phyloP scores from a whole-genome alignment of 1,140 invertebrate genomes.

The Rhagoletis pomonella region DNA sequence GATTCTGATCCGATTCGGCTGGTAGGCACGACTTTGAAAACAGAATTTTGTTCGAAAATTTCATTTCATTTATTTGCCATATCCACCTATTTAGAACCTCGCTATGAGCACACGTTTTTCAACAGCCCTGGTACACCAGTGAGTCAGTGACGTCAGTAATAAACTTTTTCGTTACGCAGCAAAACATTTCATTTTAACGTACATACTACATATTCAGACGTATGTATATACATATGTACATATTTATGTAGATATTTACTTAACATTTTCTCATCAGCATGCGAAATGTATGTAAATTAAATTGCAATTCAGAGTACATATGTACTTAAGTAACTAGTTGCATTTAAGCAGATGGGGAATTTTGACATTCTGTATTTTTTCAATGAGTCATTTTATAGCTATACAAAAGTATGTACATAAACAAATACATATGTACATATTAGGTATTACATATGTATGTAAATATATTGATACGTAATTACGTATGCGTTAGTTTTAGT shows the following conservation, averaged over 20 bases:
- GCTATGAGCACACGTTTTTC: too few relatives aligned
- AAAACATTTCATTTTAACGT: neutral
- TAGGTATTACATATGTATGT: too few relatives aligned
- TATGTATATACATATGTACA: neutral
- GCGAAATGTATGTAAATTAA: neutral
- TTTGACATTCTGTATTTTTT: constrained; percentile 13
- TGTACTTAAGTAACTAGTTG: neutral
- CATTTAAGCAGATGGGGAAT: neutral
- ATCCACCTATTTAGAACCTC: too few relatives aligned
- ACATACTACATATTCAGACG: neutral
- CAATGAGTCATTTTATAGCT: neutral
- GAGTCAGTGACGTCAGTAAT: neutral
- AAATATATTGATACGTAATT: too few relatives aligned
- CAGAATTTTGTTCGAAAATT: too few relatives aligned
- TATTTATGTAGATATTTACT: neutral
- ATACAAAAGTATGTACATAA: too few relatives aligned
- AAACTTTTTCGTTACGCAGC: neutral
- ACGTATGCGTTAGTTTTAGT: too few relatives aligned
- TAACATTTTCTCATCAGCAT: constrained; percentile 7
- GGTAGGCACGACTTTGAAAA: too few relatives aligned
- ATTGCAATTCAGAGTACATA: constrained; percentile 18
- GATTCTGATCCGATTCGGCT: too few relatives aligned
- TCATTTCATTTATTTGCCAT: too few relatives aligned
- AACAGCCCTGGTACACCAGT: neutral
- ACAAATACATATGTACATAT: too few relatives aligned